Evolutionary conservation across 2,797 vertebrate genomes (phyloP).

Genomic region (Hoplostethus mediterraneus): DNA sequence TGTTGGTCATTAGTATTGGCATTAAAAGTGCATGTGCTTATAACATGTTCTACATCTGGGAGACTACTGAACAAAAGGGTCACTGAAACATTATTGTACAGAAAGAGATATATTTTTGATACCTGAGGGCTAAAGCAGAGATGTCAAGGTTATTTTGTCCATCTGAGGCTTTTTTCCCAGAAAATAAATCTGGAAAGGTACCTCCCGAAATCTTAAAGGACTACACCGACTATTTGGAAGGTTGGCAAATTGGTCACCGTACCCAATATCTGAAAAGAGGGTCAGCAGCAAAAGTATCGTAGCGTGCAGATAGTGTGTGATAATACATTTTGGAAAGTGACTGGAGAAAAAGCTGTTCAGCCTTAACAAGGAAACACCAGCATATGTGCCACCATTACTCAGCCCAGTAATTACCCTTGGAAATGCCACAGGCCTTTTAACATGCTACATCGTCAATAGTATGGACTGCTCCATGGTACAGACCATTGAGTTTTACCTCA

Average conservation of each 20-base stretch:
- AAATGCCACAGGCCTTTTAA: slow-evolving; percentile 5
- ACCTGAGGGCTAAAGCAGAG: neutral
- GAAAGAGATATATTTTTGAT: too few species aligned
- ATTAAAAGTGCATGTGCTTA: neutral
- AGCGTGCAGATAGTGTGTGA: slow-evolving; percentile 13
- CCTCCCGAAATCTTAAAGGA: slow-evolving; percentile 32
- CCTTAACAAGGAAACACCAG: slow-evolving; percentile 10
- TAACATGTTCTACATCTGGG: neutral
- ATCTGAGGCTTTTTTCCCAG: slow-evolving; percentile 13
- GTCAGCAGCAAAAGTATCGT: too few species aligned
- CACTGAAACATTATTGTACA: neutral
- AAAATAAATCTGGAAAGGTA: slow-evolving; percentile 28
- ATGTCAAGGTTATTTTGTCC: slow-evolving; percentile 11
- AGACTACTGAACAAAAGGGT: neutral
- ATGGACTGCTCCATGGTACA: neutral
- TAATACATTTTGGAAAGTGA: slow-evolving; percentile 26
- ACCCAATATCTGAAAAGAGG: too few species aligned
- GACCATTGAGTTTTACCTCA: neutral
- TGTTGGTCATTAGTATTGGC: neutral
- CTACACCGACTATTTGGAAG: too few species aligned
- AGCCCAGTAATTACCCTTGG: slow-evolving; percentile 1
- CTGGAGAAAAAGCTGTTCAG: slow-evolving; percentile 1
- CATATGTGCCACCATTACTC: neutral
- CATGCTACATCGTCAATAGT: neutral
- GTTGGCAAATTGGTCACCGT: too few species aligned